These are phyloP conservation scores for Periphyllus acericola DNA, from an alignment of 2,888 invertebrate genomes.

Conservation along the genomic window DNA sequence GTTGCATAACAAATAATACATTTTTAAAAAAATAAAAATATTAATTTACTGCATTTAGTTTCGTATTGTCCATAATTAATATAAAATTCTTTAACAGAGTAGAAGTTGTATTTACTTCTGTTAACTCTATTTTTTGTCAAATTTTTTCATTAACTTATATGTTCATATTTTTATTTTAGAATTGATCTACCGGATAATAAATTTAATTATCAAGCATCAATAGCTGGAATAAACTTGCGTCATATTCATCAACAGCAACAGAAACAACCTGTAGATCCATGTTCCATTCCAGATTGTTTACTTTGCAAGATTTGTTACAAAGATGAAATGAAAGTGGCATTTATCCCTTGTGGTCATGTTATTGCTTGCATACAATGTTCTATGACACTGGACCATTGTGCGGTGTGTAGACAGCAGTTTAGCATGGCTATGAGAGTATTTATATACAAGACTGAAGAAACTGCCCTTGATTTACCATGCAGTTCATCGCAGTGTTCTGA, in stretches of 20 bases:
- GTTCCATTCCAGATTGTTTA: slow-evolving; percentile 62
- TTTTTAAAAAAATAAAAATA: too few relatives aligned
- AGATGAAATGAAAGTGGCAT: slow-evolving; percentile 87
- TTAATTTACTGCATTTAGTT: too few relatives aligned
- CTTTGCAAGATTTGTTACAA: slow-evolving; percentile 93
- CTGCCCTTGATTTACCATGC: slow-evolving; percentile 23
- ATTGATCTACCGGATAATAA: background rate
- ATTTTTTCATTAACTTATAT: background rate
- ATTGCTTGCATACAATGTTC: slow-evolving; percentile 93
- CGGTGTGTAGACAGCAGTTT: slow-evolving; percentile 84
- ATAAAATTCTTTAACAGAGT: too few relatives aligned
- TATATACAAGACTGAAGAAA: slow-evolving; percentile 9
- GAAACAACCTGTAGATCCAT: background rate
- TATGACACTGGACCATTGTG: slow-evolving; percentile 84
- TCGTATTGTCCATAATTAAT: too few relatives aligned
- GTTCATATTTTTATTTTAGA: slow-evolving; percentile 12
- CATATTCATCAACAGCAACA: background rate
- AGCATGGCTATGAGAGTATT: slow-evolving; percentile 75
- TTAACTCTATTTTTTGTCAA: too few relatives aligned
- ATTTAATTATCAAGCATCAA: background rate
- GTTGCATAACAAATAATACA: too few relatives aligned
- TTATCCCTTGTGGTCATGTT: slow-evolving; percentile 95
- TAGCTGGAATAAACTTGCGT: background rate
- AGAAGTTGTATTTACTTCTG: too few relatives aligned
- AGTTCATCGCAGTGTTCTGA: slow-evolving; percentile 52